A percentile compares a stretch with the other conserved stretches of the same genome.
Conservation (phyloP, 1,140 invertebrate genomes). For the Capitella teleta region DNA sequence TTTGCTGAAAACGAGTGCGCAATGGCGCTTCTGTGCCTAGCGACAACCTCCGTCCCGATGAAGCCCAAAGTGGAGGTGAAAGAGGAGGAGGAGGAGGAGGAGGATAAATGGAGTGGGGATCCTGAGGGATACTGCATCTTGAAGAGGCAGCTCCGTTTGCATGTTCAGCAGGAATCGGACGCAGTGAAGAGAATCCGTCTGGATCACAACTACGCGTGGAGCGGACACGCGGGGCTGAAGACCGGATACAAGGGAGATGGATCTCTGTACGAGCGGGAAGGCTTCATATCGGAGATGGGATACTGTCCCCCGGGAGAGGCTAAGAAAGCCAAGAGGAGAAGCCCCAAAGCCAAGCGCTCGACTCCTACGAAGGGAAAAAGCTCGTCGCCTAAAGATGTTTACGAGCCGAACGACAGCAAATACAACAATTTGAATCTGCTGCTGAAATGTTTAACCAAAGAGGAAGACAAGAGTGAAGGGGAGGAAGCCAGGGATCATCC, state of each 20-base stretch:
- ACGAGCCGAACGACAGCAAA: conserved; percentile 2
- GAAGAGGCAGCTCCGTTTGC: neutral
- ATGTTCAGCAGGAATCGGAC: neutral
- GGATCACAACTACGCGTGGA: conserved; percentile 1
- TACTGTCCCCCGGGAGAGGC: too few relatives aligned
- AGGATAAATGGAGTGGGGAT: neutral
- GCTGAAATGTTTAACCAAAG: conserved; percentile 5
- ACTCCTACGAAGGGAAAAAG: neutral
- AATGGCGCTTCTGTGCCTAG: neutral
- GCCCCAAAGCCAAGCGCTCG: neutral
- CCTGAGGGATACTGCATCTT: neutral
- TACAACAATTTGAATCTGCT: conserved; percentile 8
- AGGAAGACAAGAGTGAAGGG: neutral
- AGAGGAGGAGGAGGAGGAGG: neutral
- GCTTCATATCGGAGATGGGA: neutral
- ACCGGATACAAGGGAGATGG: neutral
- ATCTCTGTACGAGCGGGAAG: neutral
- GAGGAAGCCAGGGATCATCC: neutral
- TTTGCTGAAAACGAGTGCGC: too few relatives aligned
- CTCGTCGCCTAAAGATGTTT: neutral
- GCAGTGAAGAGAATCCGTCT: neutral
- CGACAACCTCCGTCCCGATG: neutral
- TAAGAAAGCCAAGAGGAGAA: conserved; percentile 4
- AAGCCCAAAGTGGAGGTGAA: neutral
- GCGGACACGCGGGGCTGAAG: neutral